Percentiles rank a stretch among this genome's conserved stretches.
Conservation (phyloP, 2,797 vertebrate species). For the Apodemus agrarius region DNA sequence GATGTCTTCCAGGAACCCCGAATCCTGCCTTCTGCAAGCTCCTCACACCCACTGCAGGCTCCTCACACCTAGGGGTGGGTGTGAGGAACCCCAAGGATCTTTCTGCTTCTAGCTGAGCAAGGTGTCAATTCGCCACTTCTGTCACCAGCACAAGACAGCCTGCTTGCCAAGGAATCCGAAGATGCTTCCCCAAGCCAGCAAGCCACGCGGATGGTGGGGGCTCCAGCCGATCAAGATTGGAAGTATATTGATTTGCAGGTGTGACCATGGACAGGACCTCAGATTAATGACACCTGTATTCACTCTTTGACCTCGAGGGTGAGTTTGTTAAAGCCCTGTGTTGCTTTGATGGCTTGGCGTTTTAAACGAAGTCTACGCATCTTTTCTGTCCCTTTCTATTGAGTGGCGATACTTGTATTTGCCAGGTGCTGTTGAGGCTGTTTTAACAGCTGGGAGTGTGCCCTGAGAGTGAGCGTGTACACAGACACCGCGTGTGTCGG, state of each 20-base stretch:
- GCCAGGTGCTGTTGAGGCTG: not conserved
- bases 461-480: not conserved
- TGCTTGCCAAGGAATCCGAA: not conserved
- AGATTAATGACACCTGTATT: no score
- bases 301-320: not conserved
- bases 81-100: not conserved
- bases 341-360: not conserved
- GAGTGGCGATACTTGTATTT: not conserved
- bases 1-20: not conserved
- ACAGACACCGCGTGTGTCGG: not conserved
- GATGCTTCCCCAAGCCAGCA: not conserved
- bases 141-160: not conserved
- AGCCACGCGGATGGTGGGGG: accelerated
- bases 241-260: not conserved
- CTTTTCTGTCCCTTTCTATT: not conserved
- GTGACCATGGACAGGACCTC: not conserved
- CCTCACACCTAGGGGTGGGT: not conserved
- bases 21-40: not conserved
- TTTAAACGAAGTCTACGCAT: not conserved
- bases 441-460: not conserved
- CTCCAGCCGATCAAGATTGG: not conserved
- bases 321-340: not conserved
- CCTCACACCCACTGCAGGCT: not conserved
- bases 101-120: not conserved
- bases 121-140: not conserved